Evolutionary conservation across 2,888 invertebrate genomes (phyloP).

Genomic region (Hirudinaria manillensis): DNA sequence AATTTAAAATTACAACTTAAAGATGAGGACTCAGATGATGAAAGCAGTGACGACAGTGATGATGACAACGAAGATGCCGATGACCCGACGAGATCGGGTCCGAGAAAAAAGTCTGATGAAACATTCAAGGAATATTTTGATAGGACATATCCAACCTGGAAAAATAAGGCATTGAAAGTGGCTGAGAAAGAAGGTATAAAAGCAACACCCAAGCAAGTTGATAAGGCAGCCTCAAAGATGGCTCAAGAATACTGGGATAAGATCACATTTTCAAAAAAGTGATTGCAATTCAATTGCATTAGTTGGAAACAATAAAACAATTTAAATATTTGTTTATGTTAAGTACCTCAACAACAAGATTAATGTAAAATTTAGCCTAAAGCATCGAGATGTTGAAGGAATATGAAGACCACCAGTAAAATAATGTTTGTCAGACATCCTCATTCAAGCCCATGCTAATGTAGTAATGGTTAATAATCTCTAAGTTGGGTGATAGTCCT

Average conservation of each 20-base stretch:
- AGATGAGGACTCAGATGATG: conserved; percentile 24
- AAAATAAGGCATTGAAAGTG: conserved; percentile 45
- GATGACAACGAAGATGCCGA: not conserved
- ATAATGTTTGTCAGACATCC: conserved; percentile 10
- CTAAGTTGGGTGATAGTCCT: conserved; percentile 21
- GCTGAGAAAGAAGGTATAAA: conserved; percentile 46
- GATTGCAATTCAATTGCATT: no score
- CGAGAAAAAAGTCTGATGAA: conserved; percentile 23
- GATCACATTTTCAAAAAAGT: conserved; percentile 24
- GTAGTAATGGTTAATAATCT: conserved; percentile 30
- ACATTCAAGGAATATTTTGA: conserved; percentile 43
- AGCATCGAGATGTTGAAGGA: no score
- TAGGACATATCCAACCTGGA: conserved; percentile 49
- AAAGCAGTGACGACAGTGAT: conserved; percentile 10
- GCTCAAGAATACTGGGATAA: conserved; percentile 42
- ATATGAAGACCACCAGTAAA: no score
- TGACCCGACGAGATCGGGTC: conserved; percentile 25
- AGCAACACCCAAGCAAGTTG: conserved; percentile 45
- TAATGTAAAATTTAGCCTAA: no score
- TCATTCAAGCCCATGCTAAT: conserved; percentile 27
- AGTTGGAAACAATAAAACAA: not conserved
- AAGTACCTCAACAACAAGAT: no score
- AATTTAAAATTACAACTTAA: not conserved
- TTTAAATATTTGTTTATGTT: not conserved
- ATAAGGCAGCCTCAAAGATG: conserved; percentile 48